phyloP scores from a whole-genome alignment of 2,113 vertebrate species.

The Rhodinocichla rosea region DNA sequence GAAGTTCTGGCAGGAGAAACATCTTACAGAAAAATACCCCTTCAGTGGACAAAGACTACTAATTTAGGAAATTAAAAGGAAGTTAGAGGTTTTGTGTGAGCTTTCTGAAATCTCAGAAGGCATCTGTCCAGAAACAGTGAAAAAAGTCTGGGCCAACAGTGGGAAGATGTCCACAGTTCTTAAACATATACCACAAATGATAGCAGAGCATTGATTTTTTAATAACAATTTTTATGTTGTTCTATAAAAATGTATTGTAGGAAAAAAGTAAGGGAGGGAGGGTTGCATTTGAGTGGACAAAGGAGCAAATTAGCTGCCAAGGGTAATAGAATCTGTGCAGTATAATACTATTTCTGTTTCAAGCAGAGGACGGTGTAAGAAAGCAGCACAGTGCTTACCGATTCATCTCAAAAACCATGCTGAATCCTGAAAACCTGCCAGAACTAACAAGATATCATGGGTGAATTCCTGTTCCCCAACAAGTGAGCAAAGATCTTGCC shows the following conservation, averaged over 20 bases:
- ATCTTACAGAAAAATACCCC: neutral
- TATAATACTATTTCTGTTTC: neutral
- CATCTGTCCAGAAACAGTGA: neutral
- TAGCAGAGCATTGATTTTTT: constrained; percentile 16
- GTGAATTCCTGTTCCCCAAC: neutral
- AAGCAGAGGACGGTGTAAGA: neutral
- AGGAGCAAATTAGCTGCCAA: constrained; percentile 41
- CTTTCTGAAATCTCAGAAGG: neutral
- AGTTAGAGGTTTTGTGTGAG: neutral
- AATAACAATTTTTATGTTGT: constrained; percentile 20
- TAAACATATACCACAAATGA: neutral
- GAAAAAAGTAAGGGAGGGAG: neutral
- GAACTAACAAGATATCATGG: constrained; percentile 22
- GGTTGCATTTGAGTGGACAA: constrained; percentile 25
- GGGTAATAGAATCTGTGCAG: constrained; percentile 21
- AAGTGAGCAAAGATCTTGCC: neutral
- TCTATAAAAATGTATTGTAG: neutral
- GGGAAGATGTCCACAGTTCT: neutral
- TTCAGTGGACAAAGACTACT: neutral
- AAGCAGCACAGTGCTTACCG: neutral
- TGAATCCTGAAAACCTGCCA: constrained; percentile 2
- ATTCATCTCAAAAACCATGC: neutral
- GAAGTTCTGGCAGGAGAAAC: neutral
- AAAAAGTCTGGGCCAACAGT: neutral
- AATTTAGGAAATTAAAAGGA: neutral